Conservation (phyloP, 2,113 vertebrate genomes). For the Circaetus cinerascens region DNA sequence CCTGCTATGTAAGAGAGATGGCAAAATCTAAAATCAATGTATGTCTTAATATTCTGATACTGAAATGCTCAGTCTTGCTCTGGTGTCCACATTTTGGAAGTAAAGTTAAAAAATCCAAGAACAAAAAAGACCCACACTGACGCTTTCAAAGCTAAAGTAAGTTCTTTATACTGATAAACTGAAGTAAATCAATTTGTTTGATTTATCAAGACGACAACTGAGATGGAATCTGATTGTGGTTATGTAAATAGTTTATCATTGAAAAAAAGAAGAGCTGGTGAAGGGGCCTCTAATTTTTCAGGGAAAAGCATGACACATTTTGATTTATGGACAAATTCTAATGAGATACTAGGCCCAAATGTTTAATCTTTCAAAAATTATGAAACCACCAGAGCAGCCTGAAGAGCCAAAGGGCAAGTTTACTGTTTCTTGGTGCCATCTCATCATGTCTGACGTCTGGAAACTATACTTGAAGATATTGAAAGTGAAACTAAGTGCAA, state of each 20-base stretch:
- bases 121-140: too few species aligned
- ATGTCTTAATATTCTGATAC: neutral
- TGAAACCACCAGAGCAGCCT: neutral
- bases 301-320: neutral
- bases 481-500: neutral
- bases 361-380: neutral
- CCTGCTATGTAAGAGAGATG: neutral
- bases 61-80: neutral
- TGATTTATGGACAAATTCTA: neutral
- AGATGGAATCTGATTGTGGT: neutral
- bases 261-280: neutral
- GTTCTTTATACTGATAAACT: neutral
- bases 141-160: neutral
- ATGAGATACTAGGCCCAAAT: neutral
- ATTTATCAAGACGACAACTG: neutral
- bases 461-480: neutral
- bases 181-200: neutral
- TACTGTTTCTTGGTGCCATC: neutral
- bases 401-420: neutral
- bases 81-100: neutral
- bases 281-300: neutral
- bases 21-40: neutral
- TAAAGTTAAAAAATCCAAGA: neutral
- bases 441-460: neutral
- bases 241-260: neutral